These are phyloP conservation scores for Hermaeophaga mercurialis DNA, from an alignment of 2,888 invertebrate species.

Conservation along the genomic window DNA sequence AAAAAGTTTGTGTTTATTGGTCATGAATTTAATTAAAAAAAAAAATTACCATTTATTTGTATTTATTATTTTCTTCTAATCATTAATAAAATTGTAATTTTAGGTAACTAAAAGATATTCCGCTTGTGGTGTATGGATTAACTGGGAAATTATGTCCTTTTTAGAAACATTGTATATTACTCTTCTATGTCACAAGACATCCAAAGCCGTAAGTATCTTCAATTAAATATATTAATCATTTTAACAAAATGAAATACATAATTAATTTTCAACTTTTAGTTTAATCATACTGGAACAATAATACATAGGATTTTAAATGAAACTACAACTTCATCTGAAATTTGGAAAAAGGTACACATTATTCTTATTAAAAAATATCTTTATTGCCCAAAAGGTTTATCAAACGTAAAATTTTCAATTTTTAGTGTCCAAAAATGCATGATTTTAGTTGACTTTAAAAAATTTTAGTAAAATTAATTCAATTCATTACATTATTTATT, in stretches of 20 bases:
- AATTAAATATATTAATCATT: not conserved
- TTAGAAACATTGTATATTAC: not conserved
- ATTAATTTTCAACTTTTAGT: not conserved
- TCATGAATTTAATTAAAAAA: too few relatives aligned
- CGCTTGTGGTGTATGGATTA: slow-evolving; percentile 9
- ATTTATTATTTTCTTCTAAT: too few relatives aligned
- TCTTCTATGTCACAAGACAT: not conserved
- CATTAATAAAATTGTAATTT: slow-evolving; percentile 13
- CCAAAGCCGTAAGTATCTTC: not conserved
- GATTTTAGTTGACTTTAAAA: too few relatives aligned
- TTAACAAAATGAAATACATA: not conserved
- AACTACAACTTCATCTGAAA: not conserved
- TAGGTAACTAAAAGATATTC: slow-evolving; percentile 32
- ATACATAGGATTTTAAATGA: slow-evolving; percentile 2
- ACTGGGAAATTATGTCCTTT: not conserved
- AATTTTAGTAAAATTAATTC: too few relatives aligned
- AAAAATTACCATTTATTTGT: too few relatives aligned
- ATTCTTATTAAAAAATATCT: too few relatives aligned
- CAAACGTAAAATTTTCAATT: too few relatives aligned
- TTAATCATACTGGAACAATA: not conserved
- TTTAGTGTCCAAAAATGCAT: too few relatives aligned
- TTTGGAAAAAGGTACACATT: slow-evolving; percentile 8
- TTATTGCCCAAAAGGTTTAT: too few relatives aligned
- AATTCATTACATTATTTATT: too few relatives aligned
- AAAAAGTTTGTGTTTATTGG: too few relatives aligned